phyloP scores from a whole-genome alignment of 2,113 vertebrate genomes.

The Urocolius indicus region DNA sequence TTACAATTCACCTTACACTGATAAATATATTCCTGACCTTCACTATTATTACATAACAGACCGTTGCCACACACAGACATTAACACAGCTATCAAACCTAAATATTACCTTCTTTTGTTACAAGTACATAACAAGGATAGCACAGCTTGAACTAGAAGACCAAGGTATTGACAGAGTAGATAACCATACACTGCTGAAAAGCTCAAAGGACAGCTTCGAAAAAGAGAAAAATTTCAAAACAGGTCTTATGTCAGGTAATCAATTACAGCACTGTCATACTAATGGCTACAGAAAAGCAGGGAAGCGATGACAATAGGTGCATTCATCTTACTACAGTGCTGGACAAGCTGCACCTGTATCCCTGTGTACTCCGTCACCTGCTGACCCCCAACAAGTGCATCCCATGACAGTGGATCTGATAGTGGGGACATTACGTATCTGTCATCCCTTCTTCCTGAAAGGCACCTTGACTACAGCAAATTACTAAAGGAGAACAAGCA shows the following conservation, averaged over 20 bases:
- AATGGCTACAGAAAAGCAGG: slow-evolving; percentile 75
- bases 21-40: slow-evolving; percentile 70
- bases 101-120: slow-evolving; percentile 49
- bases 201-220: slow-evolving; percentile 68
- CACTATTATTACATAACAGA: slow-evolving; percentile 40
- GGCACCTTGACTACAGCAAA: slow-evolving; percentile 81
- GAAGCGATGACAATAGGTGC: slow-evolving; percentile 71
- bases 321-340: slow-evolving; percentile 76
- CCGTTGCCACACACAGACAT: not conserved
- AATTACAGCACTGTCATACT: slow-evolving; percentile 77
- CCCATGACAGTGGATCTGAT: slow-evolving; percentile 62
- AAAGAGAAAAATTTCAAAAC: slow-evolving; percentile 70
- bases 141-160: slow-evolving; percentile 46
- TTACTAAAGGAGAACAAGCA: slow-evolving; percentile 56
- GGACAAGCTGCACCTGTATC: slow-evolving; percentile 74
- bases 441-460: slow-evolving; percentile 80
- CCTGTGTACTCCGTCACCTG: slow-evolving; percentile 72
- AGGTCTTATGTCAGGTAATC: slow-evolving; percentile 76
- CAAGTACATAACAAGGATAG: not conserved
- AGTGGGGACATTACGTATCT: slow-evolving; percentile 55
- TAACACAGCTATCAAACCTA: slow-evolving; percentile 65
- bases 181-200: slow-evolving; percentile 54
- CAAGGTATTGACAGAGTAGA: slow-evolving; percentile 31
- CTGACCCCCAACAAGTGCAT: slow-evolving; percentile 61
- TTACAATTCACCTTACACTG: slow-evolving; percentile 51